phyloP scores from a whole-genome alignment of 2,113 vertebrate genomes.

The Dunckerocampus dactyliophorus region DNA sequence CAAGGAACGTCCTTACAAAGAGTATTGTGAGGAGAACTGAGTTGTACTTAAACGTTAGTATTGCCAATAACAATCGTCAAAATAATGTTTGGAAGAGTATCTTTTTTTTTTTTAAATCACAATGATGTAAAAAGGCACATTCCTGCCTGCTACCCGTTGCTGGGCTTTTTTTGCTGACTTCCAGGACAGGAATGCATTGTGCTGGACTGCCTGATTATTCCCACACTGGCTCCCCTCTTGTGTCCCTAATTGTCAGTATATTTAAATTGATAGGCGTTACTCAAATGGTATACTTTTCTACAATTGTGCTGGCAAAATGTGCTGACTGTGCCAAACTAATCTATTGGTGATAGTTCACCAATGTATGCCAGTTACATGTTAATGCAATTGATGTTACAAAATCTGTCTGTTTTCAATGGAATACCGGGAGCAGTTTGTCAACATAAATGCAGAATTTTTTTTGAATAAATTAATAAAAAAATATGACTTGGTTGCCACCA shows the following conservation, averaged over 20 bases:
- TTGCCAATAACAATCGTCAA: neutral
- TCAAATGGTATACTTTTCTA: slow-evolving; percentile 24
- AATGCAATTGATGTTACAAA: slow-evolving; percentile 1
- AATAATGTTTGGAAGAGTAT: neutral
- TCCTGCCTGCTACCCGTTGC: slow-evolving; percentile 49
- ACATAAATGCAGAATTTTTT: slow-evolving; percentile 13
- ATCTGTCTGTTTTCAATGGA: slow-evolving; percentile 7
- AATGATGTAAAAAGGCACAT: slow-evolving; percentile 56
- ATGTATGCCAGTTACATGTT: slow-evolving; percentile 1
- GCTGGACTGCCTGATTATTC: slow-evolving; percentile 49
- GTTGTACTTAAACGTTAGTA: slow-evolving; percentile 2
- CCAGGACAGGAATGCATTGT: slow-evolving; percentile 60
- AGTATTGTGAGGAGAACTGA: slow-evolving; percentile 3
- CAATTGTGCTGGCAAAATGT: slow-evolving; percentile 6
- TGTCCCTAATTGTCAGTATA: slow-evolving; percentile 46
- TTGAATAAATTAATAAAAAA: slow-evolving; percentile 39
- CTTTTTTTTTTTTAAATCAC: slow-evolving; percentile 19
- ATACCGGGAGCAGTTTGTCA: neutral
- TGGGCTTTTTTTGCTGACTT: slow-evolving; percentile 57
- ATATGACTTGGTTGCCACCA: neutral
- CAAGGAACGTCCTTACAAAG: slow-evolving; percentile 35
- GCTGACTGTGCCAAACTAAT: slow-evolving; percentile 23
- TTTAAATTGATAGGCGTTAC: slow-evolving; percentile 24
- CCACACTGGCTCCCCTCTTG: slow-evolving; percentile 40
- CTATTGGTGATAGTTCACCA: slow-evolving; percentile 3